Conservation (phyloP, 2,888 invertebrate genomes). For the Rapana venosa region DNA sequence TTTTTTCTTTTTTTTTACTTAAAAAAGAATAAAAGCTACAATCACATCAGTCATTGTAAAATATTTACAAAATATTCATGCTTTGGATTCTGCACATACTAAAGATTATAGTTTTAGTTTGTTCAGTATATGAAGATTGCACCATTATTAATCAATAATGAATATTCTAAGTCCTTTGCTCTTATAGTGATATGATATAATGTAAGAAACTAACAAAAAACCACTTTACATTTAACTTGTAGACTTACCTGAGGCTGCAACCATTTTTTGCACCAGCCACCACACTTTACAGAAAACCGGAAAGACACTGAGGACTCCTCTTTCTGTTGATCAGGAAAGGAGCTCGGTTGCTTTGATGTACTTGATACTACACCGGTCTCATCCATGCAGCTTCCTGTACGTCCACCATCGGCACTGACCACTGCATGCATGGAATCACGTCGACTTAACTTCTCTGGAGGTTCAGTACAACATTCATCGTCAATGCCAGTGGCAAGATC, state of each 20-base stretch:
- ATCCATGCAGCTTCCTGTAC: neutral
- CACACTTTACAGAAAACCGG: constrained; percentile 52
- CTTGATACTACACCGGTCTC: neutral
- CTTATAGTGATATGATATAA: no score
- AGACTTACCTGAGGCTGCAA: constrained; percentile 43
- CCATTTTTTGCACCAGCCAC: constrained; percentile 51
- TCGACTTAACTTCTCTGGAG: neutral
- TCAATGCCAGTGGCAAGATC: neutral
- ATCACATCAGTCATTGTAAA: no score
- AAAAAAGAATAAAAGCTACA: no score
- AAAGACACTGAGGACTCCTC: constrained; percentile 27
- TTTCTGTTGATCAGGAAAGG: neutral
- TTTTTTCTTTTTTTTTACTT: no score
- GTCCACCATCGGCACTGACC: neutral
- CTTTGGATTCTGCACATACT: no score
- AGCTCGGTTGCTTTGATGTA: neutral
- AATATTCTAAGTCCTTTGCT: no score
- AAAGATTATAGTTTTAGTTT: no score
- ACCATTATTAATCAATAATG: no score
- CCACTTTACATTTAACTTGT: no score
- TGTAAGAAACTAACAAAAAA: no score
- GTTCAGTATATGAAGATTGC: no score
- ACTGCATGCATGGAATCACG: neutral
- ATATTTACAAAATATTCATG: no score
- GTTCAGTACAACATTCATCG: neutral